A percentile compares a stretch with the other conserved stretches of the same genome.
These are phyloP conservation scores for Lagodon rhomboides DNA, from an alignment of 2,797 vertebrate species.

Conservation along the genomic window DNA sequence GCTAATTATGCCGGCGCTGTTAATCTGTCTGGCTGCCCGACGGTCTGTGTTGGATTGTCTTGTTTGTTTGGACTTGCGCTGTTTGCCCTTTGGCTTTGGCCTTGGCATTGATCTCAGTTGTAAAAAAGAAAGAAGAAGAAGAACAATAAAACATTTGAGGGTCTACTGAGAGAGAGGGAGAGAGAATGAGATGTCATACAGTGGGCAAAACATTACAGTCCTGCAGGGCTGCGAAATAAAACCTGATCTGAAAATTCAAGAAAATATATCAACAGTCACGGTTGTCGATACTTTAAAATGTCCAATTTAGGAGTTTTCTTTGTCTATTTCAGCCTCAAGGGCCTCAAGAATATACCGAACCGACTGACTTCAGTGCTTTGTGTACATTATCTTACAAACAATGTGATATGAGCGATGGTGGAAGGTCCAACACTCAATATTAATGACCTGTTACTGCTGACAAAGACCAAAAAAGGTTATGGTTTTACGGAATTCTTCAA, in stretches of 20 bases:
- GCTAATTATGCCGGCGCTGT: conserved; percentile 56
- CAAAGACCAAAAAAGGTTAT: too few species aligned
- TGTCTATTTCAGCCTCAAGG: not conserved
- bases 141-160: not conserved
- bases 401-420: too few species aligned
- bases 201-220: not conserved
- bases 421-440: too few species aligned
- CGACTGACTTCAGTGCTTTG: too few species aligned
- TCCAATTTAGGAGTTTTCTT: not conserved
- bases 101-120: conserved; percentile 31
- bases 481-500: too few species aligned
- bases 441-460: too few species aligned
- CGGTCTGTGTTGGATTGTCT: conserved; percentile 43
- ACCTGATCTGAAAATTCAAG: not conserved
- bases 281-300: not conserved
- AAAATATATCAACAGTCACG: not conserved
- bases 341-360: too few species aligned
- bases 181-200: not conserved
- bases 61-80: conserved; percentile 55
- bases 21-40: conserved; percentile 58
- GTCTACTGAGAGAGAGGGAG: conserved; percentile 1
- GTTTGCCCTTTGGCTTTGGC: conserved; percentile 60
- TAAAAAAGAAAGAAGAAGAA: conserved; percentile 9
- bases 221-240: not conserved
- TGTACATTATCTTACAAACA: too few species aligned